Evolutionary conservation across 2,113 vertebrate genomes (phyloP), one percentile per base, ranked within the genome.

Genomic region (Alligator sinensis): DNA sequence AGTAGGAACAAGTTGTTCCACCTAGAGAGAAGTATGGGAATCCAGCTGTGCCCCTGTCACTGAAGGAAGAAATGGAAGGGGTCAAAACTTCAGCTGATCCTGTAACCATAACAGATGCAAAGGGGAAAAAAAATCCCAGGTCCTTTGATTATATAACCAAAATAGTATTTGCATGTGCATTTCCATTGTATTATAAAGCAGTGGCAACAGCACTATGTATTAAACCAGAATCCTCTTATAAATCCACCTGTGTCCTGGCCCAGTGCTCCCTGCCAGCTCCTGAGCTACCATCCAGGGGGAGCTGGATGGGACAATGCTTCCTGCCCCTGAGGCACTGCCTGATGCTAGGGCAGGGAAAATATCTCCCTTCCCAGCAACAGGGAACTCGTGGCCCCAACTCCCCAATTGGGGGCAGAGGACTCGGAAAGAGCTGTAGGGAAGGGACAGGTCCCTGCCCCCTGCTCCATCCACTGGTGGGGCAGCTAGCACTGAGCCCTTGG

Each of bases 121-220:
- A 10, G 16, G 87, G 81, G 25, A 47, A 84, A 91, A 80, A 61
- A 96, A 84, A 25, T 55, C 28, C 57, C 78, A 84, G 66, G 74
- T 30, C 28, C 89, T 93, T 85, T 88, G 84, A 78, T 55, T 87
- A 85, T 84, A 63, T 93, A 91, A 57, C 64, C 77, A 75, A 82
- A 85, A 77, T 30, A n/a, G 38, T 58, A 54, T 21, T 92, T 92
- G 47, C n/a, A 6, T 87, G 28, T 94, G 87, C 27, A n/a, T 89
- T 82, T 86, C 34, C 54, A 61, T 82, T 15, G 6, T 16, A 47
- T 3, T 22, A 34, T 63, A 64, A 64, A 38, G 34, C 47, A n/a
- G 34, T 38, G 47, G 47, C 47, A 74, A 74, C 21, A 77, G 25
- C 72, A 77, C 24, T 22, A 30, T 2, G 5, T 11, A 38, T 60